Percentiles rank a stretch among this genome's conserved stretches.
phyloP scores from a whole-genome alignment of 2,113 vertebrate species.

The Ophthalmolycus amberensis region DNA sequence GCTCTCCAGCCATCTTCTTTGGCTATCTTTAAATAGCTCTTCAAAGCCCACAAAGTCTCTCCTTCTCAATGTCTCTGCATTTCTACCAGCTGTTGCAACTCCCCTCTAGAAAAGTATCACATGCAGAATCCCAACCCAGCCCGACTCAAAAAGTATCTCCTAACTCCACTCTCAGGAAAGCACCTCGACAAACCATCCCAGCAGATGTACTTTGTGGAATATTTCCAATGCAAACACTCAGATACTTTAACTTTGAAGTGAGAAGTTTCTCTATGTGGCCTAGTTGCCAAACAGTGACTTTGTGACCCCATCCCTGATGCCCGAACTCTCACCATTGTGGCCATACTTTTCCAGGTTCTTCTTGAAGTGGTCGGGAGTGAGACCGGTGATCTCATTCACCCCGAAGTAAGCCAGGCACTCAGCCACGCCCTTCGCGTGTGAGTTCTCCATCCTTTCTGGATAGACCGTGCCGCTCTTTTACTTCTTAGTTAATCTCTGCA shows the following conservation, averaged over 20 bases:
- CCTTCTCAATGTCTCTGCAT: conserved; percentile 77
- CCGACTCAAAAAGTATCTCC: neutral
- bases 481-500: conserved; percentile 67
- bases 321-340: conserved; percentile 87
- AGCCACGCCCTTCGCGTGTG: conserved; percentile 83
- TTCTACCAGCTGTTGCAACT: conserved; percentile 77
- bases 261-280: conserved; percentile 2
- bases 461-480: conserved; percentile 71
- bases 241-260: conserved; percentile 22
- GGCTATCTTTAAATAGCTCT: conserved; percentile 82
- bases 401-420: conserved; percentile 89
- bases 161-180: conserved; percentile 16
- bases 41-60: conserved; percentile 78
- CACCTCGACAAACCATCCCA: neutral
- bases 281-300: conserved; percentile 11
- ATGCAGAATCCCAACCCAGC: conserved; percentile 37
- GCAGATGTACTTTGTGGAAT: conserved; percentile 3
- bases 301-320: conserved; percentile 28
- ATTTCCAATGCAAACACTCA: conserved; percentile 13
- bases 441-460: conserved; percentile 88
- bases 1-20: conserved; percentile 77
- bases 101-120: conserved; percentile 58
- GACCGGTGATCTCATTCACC: conserved; percentile 86
- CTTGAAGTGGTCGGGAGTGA: conserved; percentile 89
- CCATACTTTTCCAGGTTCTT: conserved; percentile 89